Evolutionary conservation across 2,113 vertebrate species (phyloP), one percentile per base, ranked within the genome.

Genomic region (Nibea coibor): DNA sequence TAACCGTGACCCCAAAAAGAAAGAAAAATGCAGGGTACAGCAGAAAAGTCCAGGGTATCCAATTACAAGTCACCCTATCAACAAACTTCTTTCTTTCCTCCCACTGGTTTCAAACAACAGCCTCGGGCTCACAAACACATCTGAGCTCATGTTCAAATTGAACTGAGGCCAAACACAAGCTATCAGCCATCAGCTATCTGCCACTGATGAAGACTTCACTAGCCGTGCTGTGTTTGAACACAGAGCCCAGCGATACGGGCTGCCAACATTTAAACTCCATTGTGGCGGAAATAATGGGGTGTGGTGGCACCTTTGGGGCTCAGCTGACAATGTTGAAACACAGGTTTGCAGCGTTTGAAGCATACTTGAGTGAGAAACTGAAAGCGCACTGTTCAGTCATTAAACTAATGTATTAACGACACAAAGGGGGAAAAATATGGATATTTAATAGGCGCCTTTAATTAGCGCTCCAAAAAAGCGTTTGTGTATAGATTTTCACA

Each of bases 181-280:
- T 28, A 76, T 63, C 59, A 62, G 26, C 73, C 67, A 81, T 79
- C 70, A 61, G 68, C 50, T 47, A 47, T 71, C 66, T 70, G 78
- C 62, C 65, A 31, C 35, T 62, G 54, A 71, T 53, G 53, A 69
- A 67, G 39, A 58, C 69, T 63, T 43, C 43, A 72, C 61, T 78
- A 58, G 17, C 53, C 75, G 51, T 72, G 39, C 56, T 53, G 43
- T 72, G 63, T 64, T 61, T 77, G 66, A 87, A 80, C 48, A 78
- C 43, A 59, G 47, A 59, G 58, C 54, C 67, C 58, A 63, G 59
- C 22, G 28, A 75, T 17, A 16, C 0, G 1, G 62, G 54, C 28
- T 67, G 76, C 78, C 72, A 85, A 81, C 9, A 35, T 53, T 39
- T 57, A 64, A 72, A 64, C 61, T 64, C 67, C 67, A 63, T 22